Evolutionary conservation across 2,888 invertebrate genomes (phyloP).

Genomic region (Eupithecia insigniata): DNA sequence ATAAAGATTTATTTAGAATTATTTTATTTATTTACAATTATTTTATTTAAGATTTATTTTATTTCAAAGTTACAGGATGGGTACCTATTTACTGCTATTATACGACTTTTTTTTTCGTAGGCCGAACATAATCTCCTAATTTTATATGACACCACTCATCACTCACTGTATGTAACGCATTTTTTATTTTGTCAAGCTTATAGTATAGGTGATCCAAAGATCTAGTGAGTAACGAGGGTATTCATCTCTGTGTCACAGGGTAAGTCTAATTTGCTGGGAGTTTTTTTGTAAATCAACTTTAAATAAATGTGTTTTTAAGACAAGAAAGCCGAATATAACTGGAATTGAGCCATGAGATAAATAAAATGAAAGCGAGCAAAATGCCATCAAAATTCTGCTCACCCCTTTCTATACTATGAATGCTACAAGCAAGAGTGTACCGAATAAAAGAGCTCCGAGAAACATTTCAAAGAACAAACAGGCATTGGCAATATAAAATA

Average conservation of each 20-base stretch:
- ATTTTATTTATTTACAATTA: too few species aligned
- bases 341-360: not conserved
- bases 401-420: conserved; percentile 7
- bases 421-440: conserved; percentile 21
- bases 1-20: too few species aligned
- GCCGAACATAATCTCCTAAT: too few species aligned
- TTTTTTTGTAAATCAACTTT: too few species aligned
- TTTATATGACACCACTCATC: too few species aligned
- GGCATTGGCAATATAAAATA: conserved; percentile 34
- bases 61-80: too few species aligned
- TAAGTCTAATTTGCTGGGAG: too few species aligned
- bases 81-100: too few species aligned
- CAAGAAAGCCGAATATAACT: not conserved
- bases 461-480: conserved; percentile 35
- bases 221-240: too few species aligned
- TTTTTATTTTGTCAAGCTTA: not conserved
- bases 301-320: too few species aligned
- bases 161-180: not conserved
- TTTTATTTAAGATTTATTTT: too few species aligned
- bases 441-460: conserved; percentile 25
- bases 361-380: not conserved
- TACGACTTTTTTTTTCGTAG: too few species aligned
- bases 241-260: not conserved
- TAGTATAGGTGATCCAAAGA: not conserved
- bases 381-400: conserved; percentile 2